phyloP scores from a whole-genome alignment of 2,888 invertebrate genomes.

The Pemphredon lugubris region DNA sequence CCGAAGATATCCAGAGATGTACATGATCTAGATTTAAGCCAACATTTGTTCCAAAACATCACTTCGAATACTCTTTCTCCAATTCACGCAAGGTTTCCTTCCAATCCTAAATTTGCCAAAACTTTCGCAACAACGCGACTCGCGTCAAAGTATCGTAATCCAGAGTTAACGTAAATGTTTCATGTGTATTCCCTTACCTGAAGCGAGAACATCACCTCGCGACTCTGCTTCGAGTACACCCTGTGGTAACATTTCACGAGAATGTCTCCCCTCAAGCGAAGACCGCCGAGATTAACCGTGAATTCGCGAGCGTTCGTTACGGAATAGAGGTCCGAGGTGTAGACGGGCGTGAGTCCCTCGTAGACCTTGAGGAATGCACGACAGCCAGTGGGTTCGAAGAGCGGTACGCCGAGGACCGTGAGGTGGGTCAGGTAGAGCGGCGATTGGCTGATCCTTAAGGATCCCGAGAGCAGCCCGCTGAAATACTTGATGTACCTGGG shows the following conservation, averaged over 20 bases:
- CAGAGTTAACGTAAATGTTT: too few relatives aligned
- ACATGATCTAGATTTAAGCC: too few relatives aligned
- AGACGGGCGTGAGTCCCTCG: constrained; percentile 94
- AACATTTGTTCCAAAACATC: too few relatives aligned
- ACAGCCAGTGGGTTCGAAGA: constrained; percentile 86
- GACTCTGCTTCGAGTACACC: constrained; percentile 79
- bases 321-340: constrained; percentile 87
- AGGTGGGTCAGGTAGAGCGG: constrained; percentile 93
- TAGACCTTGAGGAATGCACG: constrained; percentile 92
- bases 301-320: constrained; percentile 85
- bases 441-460: constrained; percentile 93
- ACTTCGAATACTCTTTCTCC: too few relatives aligned
- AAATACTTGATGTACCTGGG: constrained; percentile 95
- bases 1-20: too few relatives aligned
- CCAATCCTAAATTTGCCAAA: too few relatives aligned
- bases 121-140: too few relatives aligned
- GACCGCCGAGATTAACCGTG: constrained; percentile 87
- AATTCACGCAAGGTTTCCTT: too few relatives aligned
- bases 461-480: constrained; percentile 93
- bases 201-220: constrained; percentile 79
- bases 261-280: constrained; percentile 92
- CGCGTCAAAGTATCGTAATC: too few relatives aligned
- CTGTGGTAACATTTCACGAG: constrained; percentile 95
- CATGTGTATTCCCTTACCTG: constrained; percentile 76
- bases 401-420: constrained; percentile 92